A percentile compares a stretch with the other conserved stretches of the same genome.
phyloP scores from a whole-genome alignment of 2,113 vertebrate genomes.

The Alexandromys fortis region DNA sequence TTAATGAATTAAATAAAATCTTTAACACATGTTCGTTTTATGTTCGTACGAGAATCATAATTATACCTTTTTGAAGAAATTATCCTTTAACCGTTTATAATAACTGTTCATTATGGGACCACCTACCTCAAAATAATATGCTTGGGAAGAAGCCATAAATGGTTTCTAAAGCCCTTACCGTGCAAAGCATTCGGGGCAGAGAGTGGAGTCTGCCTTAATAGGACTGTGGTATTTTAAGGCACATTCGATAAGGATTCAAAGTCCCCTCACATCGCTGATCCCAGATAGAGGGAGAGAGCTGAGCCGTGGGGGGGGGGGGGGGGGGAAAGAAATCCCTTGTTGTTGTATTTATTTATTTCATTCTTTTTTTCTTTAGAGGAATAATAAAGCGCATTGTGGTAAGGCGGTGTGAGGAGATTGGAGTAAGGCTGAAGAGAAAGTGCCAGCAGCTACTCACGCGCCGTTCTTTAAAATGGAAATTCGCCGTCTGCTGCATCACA shows the following conservation, averaged over 20 bases:
- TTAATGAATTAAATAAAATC: slow-evolving; percentile 73
- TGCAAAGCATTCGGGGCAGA: slow-evolving; percentile 48
- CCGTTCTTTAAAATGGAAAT: slow-evolving; percentile 92
- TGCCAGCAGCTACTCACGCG: slow-evolving; percentile 89
- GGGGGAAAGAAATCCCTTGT: slow-evolving; percentile 63
- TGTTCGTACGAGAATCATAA: slow-evolving; percentile 56
- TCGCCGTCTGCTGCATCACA: slow-evolving; percentile 91
- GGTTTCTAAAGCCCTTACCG: slow-evolving; percentile 65
- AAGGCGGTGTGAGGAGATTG: slow-evolving; percentile 88
- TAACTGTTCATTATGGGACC: slow-evolving; percentile 61
- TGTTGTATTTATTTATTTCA: slow-evolving; percentile 48
- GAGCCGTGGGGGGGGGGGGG: background rate
- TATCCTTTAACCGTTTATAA: slow-evolving; percentile 29
- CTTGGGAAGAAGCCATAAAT: slow-evolving; percentile 69
- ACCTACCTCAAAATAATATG: slow-evolving; percentile 64
- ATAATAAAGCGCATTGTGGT: slow-evolving; percentile 89
- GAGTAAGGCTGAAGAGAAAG: slow-evolving; percentile 88
- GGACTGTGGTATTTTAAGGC: slow-evolving; percentile 58
- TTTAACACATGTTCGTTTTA: slow-evolving; percentile 67
- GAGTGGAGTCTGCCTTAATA: slow-evolving; percentile 55
- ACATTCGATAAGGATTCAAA: slow-evolving; percentile 49
- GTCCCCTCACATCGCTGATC: slow-evolving; percentile 34
- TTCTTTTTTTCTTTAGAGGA: slow-evolving; percentile 83
- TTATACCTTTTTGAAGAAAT: slow-evolving; percentile 62
- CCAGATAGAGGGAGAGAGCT: slow-evolving; percentile 30